These are phyloP conservation scores for Galerucella calmariensis DNA, from an alignment of 2,888 invertebrate genomes.

Conservation along the genomic window DNA sequence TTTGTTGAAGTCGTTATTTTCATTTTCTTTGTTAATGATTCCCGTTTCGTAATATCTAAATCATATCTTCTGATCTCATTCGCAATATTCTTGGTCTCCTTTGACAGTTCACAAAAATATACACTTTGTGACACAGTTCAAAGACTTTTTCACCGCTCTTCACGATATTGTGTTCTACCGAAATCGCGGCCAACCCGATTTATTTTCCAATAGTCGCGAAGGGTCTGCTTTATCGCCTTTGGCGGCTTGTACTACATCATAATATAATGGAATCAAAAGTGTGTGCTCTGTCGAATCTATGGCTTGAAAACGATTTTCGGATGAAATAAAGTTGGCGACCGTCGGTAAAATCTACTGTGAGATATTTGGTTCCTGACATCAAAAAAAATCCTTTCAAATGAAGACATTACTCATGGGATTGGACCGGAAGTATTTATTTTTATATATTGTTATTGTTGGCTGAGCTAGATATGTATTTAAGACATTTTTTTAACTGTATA, in stretches of 20 bases:
- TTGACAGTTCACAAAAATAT: conserved; percentile 51
- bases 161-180: conserved; percentile 39
- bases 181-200: conserved; percentile 39
- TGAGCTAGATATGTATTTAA: too few species aligned
- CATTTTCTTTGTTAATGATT: conserved; percentile 55
- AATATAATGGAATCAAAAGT: conserved; percentile 36
- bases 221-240: conserved; percentile 46
- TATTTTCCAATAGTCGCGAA: conserved; percentile 45
- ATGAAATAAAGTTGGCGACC: conserved; percentile 17
- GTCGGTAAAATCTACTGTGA: conserved; percentile 11
- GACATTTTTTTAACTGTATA: too few species aligned
- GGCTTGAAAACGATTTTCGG: conserved; percentile 20
- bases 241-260: conserved; percentile 34
- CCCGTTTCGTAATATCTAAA: conserved; percentile 56
- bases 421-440: too few species aligned
- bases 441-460: too few species aligned
- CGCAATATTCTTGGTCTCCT: conserved; percentile 54
- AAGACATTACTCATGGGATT: neutral
- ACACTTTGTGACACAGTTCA: conserved; percentile 45
- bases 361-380: conserved; percentile 19
- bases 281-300: conserved; percentile 12
- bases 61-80: conserved; percentile 57
- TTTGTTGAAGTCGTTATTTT: conserved; percentile 56
- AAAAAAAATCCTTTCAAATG: neutral
- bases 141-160: conserved; percentile 41